Evolutionary conservation across 1,140 invertebrate genomes (phyloP).

Genomic region (Mylabris phalerata): DNA sequence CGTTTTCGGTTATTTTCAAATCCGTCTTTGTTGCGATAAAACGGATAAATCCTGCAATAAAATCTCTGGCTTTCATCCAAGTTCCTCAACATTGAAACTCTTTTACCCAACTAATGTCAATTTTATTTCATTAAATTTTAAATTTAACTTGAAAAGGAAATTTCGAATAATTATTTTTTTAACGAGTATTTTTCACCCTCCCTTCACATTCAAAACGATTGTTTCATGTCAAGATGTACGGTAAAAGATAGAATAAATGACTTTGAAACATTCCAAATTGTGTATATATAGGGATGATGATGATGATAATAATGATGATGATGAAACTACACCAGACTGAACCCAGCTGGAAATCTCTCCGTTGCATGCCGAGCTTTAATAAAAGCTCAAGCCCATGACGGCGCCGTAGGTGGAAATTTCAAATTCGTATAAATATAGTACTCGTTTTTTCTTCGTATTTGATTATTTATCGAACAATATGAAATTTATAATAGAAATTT

Average conservation of each 20-base stretch:
- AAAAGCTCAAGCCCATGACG: slow-evolving; percentile 12
- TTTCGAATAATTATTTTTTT: slow-evolving; percentile 3
- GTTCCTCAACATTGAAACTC: too few relatives aligned
- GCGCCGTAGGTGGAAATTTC: background rate
- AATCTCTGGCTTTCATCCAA: slow-evolving; percentile 1
- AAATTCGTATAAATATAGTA: slow-evolving; percentile 8
- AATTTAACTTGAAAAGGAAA: slow-evolving; percentile 1
- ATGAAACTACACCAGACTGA: slow-evolving; percentile 5
- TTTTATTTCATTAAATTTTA: background rate
- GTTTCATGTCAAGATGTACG: background rate
- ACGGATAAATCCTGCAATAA: slow-evolving; percentile 8
- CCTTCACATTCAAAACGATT: slow-evolving; percentile 8
- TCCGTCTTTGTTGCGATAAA: background rate
- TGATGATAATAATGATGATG: background rate
- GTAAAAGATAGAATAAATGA: slow-evolving; percentile 12
- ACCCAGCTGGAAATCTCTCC: slow-evolving; percentile 13
- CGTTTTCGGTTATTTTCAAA: background rate
- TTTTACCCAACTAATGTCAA: too few relatives aligned
- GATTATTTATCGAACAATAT: background rate
- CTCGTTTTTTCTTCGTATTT: background rate
- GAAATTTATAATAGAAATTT: background rate
- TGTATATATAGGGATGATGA: background rate
- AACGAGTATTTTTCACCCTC: slow-evolving; percentile 2
- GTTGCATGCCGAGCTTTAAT: slow-evolving; percentile 15
- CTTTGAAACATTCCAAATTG: background rate